Conservation (phyloP, 2,113 vertebrate species). For the Heptranchias perlo region DNA sequence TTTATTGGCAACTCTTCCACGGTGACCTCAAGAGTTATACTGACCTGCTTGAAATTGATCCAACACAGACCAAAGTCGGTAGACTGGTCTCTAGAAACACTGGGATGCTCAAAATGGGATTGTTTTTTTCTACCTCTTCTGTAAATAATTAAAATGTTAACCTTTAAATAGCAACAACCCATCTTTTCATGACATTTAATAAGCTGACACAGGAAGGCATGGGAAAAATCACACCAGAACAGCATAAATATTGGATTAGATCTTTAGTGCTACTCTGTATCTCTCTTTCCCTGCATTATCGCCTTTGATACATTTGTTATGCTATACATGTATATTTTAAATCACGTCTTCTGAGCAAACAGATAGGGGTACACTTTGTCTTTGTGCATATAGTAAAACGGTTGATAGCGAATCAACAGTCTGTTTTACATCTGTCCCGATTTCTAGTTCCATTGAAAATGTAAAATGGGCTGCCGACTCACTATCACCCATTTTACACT, state of each 20-base stretch:
- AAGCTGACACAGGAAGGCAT: background rate
- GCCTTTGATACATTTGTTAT: background rate
- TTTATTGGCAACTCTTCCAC: background rate
- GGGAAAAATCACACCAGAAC: constrained; percentile 13
- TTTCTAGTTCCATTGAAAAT: background rate
- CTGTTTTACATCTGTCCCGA: background rate
- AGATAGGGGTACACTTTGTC: background rate
- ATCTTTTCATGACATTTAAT: background rate
- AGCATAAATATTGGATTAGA: constrained; percentile 5
- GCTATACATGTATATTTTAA: background rate
- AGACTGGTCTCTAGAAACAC: background rate
- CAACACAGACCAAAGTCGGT: background rate
- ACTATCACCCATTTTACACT: background rate
- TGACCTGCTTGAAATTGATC: constrained; percentile 2
- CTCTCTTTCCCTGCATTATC: background rate
- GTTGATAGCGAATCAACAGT: background rate
- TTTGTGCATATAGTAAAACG: background rate
- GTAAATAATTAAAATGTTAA: constrained; percentile 25
- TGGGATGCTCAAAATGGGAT: background rate
- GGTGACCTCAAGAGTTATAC: background rate
- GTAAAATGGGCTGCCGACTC: background rate
- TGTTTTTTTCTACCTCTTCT: background rate
- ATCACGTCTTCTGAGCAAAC: background rate
- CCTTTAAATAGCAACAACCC: background rate
- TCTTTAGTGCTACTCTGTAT: background rate